Base-by-base conservation (phyloP, 2,113 vertebrate genomes). In the Jacana jacana region DNA sequence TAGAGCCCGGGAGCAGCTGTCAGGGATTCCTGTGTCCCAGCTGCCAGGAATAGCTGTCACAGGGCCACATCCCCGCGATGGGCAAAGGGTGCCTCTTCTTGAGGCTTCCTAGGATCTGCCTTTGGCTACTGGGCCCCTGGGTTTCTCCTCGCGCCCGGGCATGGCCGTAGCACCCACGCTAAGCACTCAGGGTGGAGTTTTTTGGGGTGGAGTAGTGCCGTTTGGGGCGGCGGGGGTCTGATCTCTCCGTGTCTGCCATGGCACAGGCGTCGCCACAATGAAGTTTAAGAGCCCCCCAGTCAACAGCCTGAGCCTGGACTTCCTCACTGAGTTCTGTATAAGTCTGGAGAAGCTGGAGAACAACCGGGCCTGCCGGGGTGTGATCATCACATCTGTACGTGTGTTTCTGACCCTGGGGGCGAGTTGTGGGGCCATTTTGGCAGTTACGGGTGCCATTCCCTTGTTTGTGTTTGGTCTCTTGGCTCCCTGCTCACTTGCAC, bases 311-410 rank as follows among this genome's bases (percentile, higher is more conserved):
- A 99, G 98, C 93, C 90, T 99, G 91, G 99, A 99, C 61, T 97
- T 99, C 72, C 98, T 99, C 73, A 99, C 99, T 0, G 99, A 99
- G 96, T 86, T 99, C 13, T 89, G 94, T 91, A 99, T 99, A 84
- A 88, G 79, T 73, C 64, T 99, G 89, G 99, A 99, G 96, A 99
- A 99, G 93, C 98, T 99, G 91, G 99, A 99, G 96, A 98, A 99
- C 4, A 95, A 99, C 86, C 98, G 98, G 82, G 96, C 97, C 89
- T 99, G 99, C 97, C 94, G 98, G 6, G 99, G 99, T 3, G 40
- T 99, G 64, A 97, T 99, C 96, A 2, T 99, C 51, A 99, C 99
- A 27, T 99, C 99, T 1, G 99, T 99, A 97, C 8, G 85, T 92
- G 51, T 37, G 18, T 7, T 31, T 14, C 69, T 57, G 35, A 23